Conservation (phyloP, 37 sponge, comb jelly and placozoan species). For the Cladorhizidae sp. region DNA sequence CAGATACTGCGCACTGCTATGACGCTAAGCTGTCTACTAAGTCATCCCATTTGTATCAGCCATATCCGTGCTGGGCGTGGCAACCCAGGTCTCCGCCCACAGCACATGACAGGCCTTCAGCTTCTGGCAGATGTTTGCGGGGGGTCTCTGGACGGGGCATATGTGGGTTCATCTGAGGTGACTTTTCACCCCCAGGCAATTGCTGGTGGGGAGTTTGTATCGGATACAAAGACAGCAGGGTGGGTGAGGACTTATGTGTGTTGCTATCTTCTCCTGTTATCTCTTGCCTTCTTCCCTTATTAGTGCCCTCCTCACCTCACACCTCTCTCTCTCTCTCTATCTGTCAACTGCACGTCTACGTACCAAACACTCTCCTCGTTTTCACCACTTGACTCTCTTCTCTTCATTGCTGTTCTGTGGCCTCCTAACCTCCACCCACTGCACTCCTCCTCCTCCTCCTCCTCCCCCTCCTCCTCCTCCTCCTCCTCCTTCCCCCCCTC, state of each 20-base stretch:
- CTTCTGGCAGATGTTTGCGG: constrained; percentile 68
- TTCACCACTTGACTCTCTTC: too few species aligned
- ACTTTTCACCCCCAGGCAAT: constrained; percentile 62
- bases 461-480: background rate
- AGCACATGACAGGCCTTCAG: constrained; percentile 77
- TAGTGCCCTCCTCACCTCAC: too few species aligned
- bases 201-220: constrained; percentile 55
- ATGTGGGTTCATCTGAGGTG: constrained; percentile 53
- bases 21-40: constrained; percentile 76
- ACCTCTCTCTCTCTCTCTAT: too few species aligned
- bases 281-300: too few species aligned
- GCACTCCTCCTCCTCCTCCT: background rate
- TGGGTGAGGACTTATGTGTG: constrained; percentile 14
- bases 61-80: constrained; percentile 82
- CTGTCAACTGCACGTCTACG: too few species aligned
- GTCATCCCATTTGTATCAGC: constrained; percentile 66
- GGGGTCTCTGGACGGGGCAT: constrained; percentile 66
- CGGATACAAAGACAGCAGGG: constrained; percentile 90
- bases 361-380: too few species aligned
- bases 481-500: background rate
- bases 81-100: constrained; percentile 92
- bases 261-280: too few species aligned
- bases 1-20: constrained; percentile 90
- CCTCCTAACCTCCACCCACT: too few species aligned
- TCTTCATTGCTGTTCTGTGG: too few species aligned